Conservation (phyloP, 2,888 invertebrate genomes). For the Ariolimax columbianus region DNA sequence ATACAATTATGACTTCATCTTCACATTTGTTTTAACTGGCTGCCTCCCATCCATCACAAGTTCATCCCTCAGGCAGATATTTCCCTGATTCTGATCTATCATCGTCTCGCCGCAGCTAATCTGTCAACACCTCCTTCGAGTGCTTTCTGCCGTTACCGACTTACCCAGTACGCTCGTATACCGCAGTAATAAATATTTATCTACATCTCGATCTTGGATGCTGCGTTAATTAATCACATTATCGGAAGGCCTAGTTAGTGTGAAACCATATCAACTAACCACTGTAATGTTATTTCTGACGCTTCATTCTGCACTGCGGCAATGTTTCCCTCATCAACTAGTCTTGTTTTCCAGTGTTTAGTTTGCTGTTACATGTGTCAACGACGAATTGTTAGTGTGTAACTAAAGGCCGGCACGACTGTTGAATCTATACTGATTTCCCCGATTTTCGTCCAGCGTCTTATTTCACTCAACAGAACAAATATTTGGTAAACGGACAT, state of each 20-base stretch:
- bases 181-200: neutral
- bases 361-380: neutral
- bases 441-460: neutral
- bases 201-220: neutral
- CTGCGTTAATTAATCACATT: neutral
- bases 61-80: too few species aligned
- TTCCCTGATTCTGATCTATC: too few species aligned
- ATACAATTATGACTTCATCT: too few species aligned
- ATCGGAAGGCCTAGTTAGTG: neutral
- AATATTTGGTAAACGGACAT: neutral
- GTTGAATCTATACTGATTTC: neutral
- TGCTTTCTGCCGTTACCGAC: neutral
- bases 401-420: neutral
- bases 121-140: neutral
- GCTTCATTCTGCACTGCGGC: neutral
- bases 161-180: neutral
- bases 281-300: neutral
- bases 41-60: too few species aligned
- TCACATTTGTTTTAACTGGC: too few species aligned
- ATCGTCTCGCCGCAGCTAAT: too few species aligned
- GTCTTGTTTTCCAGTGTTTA: neutral
- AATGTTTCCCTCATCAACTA: neutral
- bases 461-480: neutral
- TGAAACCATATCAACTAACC: neutral
- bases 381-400: neutral